Evolutionary conservation across 2,797 vertebrate species (phyloP).

Genomic region (Characodon lateralis): DNA sequence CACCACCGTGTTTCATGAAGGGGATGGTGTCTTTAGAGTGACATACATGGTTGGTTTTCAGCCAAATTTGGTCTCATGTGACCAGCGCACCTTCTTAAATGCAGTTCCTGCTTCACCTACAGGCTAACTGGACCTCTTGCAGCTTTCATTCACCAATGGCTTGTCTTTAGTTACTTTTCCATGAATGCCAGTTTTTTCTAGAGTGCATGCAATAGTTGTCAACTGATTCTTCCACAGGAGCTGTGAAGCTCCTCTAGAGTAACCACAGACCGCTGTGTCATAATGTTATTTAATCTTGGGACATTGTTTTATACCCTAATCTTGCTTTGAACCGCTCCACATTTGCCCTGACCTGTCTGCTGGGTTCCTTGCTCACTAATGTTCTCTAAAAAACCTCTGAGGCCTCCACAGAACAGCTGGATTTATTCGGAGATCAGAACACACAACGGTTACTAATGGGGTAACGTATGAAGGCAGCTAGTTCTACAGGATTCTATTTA

Average conservation of each 20-base stretch:
- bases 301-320: not conserved
- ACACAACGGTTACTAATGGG: not conserved
- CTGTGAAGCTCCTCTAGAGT: not conserved
- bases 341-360: too few species aligned
- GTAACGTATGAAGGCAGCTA: not conserved
- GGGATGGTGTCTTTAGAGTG: not conserved
- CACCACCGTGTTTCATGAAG: not conserved
- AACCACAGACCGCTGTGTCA: not conserved
- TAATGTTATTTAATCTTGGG: too few species aligned
- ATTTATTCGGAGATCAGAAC: not conserved
- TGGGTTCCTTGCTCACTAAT: too few species aligned
- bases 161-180: not conserved
- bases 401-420: too few species aligned
- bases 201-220: not conserved
- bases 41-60: not conserved
- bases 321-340: too few species aligned
- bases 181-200: not conserved
- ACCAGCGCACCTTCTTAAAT: not conserved
- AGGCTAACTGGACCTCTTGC: not conserved
- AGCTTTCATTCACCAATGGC: not conserved
- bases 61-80: not conserved
- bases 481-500: not conserved
- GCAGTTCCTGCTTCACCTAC: not conserved
- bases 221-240: not conserved
- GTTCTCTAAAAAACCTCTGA: too few species aligned